Percentiles rank a stretch among this genome's conserved stretches.
Evolutionary conservation across 2,888 invertebrate species (phyloP).

Genomic region (Hydrotaea cyrtoneurina): DNA sequence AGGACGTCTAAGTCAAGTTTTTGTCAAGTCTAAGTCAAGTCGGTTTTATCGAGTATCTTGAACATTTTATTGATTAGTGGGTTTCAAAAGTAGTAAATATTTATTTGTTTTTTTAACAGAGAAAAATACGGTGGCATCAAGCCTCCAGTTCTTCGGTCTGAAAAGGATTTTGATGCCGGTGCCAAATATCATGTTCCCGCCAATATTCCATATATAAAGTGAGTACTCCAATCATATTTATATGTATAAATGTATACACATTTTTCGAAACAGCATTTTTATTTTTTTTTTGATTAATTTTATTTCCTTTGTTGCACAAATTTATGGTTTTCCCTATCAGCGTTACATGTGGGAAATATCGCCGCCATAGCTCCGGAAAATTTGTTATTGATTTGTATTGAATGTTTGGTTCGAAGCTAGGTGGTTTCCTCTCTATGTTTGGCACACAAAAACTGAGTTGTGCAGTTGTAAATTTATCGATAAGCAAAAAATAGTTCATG

Average conservation of each 20-base stretch:
- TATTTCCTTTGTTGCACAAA: background rate
- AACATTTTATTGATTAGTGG: no score
- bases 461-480: no score
- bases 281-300: background rate
- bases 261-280: background rate
- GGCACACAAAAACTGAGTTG: background rate
- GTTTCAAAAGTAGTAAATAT: no score
- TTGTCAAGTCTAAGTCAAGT: no score
- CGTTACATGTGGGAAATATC: background rate
- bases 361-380: background rate
- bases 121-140: conserved; percentile 92
- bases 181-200: conserved; percentile 96
- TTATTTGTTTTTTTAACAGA: conserved; percentile 80
- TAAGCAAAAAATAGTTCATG: background rate
- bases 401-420: background rate
- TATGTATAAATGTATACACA: background rate
- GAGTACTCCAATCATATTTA: conserved; percentile 79
- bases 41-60: no score
- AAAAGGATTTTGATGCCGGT: conserved; percentile 95
- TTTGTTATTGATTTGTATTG: background rate
- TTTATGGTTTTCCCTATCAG: background rate
- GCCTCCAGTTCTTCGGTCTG: conserved; percentile 91
- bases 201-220: conserved; percentile 94
- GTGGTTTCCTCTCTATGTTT: background rate
- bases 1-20: background rate